A percentile compares a stretch with the other conserved stretches of the same genome.
These are phyloP conservation scores for Phoebastria nigripes DNA, from an alignment of 2,797 vertebrate genomes.

Conservation along the genomic window DNA sequence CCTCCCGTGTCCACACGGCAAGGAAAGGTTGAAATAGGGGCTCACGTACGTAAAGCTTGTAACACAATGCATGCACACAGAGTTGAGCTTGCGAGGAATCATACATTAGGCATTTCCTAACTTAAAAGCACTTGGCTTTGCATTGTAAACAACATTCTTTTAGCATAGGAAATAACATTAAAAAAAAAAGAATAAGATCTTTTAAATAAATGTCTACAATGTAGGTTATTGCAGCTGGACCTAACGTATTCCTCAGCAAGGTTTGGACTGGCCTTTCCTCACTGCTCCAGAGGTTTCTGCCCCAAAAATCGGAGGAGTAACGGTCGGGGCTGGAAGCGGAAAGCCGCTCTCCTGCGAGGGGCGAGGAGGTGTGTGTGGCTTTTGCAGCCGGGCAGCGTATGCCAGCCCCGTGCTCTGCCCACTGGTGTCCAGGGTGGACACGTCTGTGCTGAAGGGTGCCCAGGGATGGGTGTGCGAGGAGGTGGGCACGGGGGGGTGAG, in stretches of 20 bases:
- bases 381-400: neutral
- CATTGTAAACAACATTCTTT: slow-evolving; percentile 56
- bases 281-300: neutral
- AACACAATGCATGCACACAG: neutral
- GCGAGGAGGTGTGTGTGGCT: neutral
- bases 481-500: neutral
- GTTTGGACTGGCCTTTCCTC: neutral
- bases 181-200: neutral
- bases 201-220: neutral
- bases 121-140: slow-evolving; percentile 61
- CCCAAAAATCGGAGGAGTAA: neutral
- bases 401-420: neutral
- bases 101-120: slow-evolving; percentile 59
- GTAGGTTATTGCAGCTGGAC: slow-evolving; percentile 6
- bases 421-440: neutral
- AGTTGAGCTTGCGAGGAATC: neutral
- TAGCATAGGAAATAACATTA: slow-evolving; percentile 26
- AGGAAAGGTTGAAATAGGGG: neutral
- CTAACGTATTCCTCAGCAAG: neutral
- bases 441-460: neutral
- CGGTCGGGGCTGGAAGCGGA: accelerated
- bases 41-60: neutral
- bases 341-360: neutral
- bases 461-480: neutral
- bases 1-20: neutral